Evolutionary conservation across 2,113 vertebrate species (phyloP).

Genomic region (Tachycineta bicolor): DNA sequence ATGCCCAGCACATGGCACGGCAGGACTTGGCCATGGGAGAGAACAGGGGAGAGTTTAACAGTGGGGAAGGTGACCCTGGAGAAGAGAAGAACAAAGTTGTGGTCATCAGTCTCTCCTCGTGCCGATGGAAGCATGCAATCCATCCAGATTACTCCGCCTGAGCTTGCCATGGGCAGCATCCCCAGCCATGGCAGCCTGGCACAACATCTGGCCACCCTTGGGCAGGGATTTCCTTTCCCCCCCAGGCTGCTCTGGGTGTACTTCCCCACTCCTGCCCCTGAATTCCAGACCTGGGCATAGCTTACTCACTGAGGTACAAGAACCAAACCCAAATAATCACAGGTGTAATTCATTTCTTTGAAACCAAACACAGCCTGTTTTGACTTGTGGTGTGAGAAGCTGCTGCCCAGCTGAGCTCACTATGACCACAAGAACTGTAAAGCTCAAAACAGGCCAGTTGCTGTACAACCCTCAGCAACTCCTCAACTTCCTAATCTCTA

Average conservation of each 20-base stretch:
- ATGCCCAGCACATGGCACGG: background rate
- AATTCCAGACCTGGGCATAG: background rate
- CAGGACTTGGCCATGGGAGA: background rate
- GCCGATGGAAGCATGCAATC: accelerated
- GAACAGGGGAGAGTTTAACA: background rate
- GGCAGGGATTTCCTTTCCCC: background rate
- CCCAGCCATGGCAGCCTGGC: background rate
- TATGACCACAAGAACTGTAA: background rate
- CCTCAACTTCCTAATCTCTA: background rate
- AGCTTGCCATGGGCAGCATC: background rate
- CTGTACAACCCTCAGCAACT: background rate
- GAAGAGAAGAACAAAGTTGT: background rate
- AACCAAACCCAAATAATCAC: background rate
- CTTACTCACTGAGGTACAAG: background rate
- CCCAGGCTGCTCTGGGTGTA: background rate
- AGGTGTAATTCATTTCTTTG: background rate
- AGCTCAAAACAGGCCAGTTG: background rate
- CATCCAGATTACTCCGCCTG: accelerated
- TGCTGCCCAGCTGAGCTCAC: background rate
- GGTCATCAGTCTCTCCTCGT: background rate
- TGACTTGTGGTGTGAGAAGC: background rate
- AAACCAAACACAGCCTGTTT: background rate
- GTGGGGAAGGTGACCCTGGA: background rate
- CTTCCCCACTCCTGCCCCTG: accelerated
- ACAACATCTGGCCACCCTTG: background rate